Conservation (phyloP, 2,113 vertebrate species). For the Dicentrarchus labrax region DNA sequence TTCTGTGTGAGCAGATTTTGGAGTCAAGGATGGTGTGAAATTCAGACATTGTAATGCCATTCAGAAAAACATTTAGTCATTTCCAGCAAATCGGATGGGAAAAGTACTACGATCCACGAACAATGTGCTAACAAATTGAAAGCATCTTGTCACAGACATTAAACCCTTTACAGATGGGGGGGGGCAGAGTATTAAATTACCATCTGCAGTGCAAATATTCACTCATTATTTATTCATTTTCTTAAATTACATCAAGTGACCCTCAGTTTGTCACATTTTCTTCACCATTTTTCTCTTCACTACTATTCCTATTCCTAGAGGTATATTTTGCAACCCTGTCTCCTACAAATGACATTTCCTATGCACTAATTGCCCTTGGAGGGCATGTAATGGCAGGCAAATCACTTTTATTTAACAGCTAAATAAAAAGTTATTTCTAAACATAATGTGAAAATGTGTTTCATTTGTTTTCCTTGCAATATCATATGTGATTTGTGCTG, state of each 20-base stretch:
- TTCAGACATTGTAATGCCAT: neutral
- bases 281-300: neutral
- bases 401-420: neutral
- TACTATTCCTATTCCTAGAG: neutral
- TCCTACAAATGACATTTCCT: too few species aligned
- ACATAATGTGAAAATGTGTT: neutral
- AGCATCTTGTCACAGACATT: neutral
- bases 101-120: neutral
- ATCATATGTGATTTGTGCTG: too few species aligned
- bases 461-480: neutral
- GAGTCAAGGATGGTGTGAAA: neutral
- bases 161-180: neutral
- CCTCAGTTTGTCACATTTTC: neutral
- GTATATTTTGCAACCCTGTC: neutral
- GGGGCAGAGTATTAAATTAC: constrained; percentile 2
- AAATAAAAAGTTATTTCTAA: neutral
- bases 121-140: neutral
- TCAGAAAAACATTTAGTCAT: neutral
- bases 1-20: constrained; percentile 5
- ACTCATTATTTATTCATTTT: neutral
- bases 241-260: neutral
- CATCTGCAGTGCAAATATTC: neutral
- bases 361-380: too few species aligned
- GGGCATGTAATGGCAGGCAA: neutral
- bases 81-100: neutral